Conservation (phyloP, 1,140 invertebrate species). For the Trachelipus rathkii region DNA sequence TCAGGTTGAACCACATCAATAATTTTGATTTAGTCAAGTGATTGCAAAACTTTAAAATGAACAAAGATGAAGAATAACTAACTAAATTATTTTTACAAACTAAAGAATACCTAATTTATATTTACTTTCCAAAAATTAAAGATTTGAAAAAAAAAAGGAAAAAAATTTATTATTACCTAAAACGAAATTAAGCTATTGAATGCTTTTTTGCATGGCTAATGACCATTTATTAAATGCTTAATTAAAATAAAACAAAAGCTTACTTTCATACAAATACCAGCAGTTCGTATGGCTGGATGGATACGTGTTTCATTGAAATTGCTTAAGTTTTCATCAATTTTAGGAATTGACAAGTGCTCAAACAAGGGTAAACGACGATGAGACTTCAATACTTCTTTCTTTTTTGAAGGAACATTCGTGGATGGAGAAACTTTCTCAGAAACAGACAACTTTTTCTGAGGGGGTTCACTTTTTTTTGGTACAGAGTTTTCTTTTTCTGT, state of each 20-base stretch:
- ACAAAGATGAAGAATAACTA: neutral
- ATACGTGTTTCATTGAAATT: constrained; percentile 28
- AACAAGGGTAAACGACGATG: constrained; percentile 27
- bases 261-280: constrained; percentile 34
- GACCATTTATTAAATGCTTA: no score
- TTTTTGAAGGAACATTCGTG: constrained; percentile 19
- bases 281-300: constrained; percentile 33
- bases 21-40: no score
- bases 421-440: constrained; percentile 11
- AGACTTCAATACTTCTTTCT: neutral
- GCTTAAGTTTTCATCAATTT: constrained; percentile 14
- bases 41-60: neutral
- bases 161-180: neutral
- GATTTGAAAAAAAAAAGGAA: neutral
- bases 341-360: constrained; percentile 27
- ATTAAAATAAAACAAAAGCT: constrained; percentile 1
- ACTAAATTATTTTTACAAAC: no score
- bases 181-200: no score
- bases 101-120: no score
- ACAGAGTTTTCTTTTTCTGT: constrained; percentile 19
- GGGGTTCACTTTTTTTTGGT: constrained; percentile 14
- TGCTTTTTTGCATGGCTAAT: no score
- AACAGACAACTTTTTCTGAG: neutral
- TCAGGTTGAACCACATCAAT: neutral
- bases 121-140: neutral